Evolutionary conservation across 92 coral and sea anemone genomes (phyloP), one percentile per base, ranked within the genome.

Genomic region (Zoanthus sociatus): DNA sequence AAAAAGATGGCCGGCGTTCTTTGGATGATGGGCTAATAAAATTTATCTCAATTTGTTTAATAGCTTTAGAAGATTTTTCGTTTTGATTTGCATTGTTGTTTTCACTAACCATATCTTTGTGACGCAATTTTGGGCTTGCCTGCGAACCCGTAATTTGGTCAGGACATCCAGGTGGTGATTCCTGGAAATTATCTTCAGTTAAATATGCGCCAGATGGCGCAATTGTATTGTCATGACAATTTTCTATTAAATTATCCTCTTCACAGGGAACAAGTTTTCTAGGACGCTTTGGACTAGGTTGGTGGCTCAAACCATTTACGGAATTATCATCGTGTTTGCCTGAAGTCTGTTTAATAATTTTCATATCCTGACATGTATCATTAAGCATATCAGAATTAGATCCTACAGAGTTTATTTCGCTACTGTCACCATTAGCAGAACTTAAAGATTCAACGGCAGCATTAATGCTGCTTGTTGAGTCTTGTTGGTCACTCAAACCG

Each of bases 1-100:
- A 81, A 46, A 53, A 50, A 10, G 85, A 81, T 18, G 85, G 85
- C 18, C 85, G 85, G 46, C 73, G 76, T 66, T 66, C 85, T n/a
- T 10, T 66, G 54, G 47, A 63, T 47, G 61, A 55, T 66, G 84
- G 74, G 20, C 74, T 51, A 45, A 79, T 66, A 81, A 81, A 81
- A 67, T 67, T 67, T 21, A 81, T 81, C 58, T 45, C 54, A 1
- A 81, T 32, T 69, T 81, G 85, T 67, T 81, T 81, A 42, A 81
- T 63, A n/a, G 21, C 75, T 46, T 64, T 81, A 44, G 45, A 1
- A 14, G 75, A 14, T 0, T 81, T 66, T 20, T 66, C 73, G 21
- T 51, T 81, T 81, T 81, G 74, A 58, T 61, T 47, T 61, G 54
- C 66, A 32, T 78, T 71, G 20, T 30, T 37, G 12, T 70, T 21